Base-by-base conservation (phyloP, 1,140 invertebrate genomes). In the Drosophila kepulauana region DNA sequence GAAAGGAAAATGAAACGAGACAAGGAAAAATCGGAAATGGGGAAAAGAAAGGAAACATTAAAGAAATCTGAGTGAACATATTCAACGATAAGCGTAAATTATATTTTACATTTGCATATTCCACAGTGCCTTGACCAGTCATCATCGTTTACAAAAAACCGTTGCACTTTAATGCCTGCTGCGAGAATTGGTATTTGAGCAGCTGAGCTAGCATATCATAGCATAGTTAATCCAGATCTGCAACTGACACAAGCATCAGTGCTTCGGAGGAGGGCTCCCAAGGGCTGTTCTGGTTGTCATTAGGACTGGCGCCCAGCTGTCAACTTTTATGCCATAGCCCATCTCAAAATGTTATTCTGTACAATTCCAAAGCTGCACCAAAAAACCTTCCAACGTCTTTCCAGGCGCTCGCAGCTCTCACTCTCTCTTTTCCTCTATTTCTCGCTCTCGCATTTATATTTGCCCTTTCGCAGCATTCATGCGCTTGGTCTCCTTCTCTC, bases 271-370 rank as follows among this genome's bases (percentile, higher is more conserved):
- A 11, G 41, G 35, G 10, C 54, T 74, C 38, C 41, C 16, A 52
- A 68, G 49, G 11, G 35, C 56, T 64, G 15, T 48, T 45, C 30
- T 51, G 67, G 73, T 62, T 63, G 78, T 69, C 66, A 78, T 81
- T 82, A 70, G 57, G 69, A 3, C 69, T 88, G 76, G 76, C 79
- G 73, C 80, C 84, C 84, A 88, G 84, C 84, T 87, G 84, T 75
- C 80, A 88, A 71, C 45, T 67, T 73, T 56, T 62, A 61, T 77
- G 57, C 20, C 45, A 68, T 46, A 68, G 51, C 57, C 71, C 57
- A 62, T 63, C 57, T 46, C 46, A 58, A 84, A 68, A 59, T 74
- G 46, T 58, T 62, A 57, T 56, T 52, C 16, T 6, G 54, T 48
- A 46, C 35, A 52, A 45, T 69, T 69, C 66, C 57, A 69, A 20